A percentile compares a stretch with the other conserved stretches of the same genome.
Evolutionary conservation across 2,113 vertebrate species (phyloP).

Genomic region (Turnix velox): DNA sequence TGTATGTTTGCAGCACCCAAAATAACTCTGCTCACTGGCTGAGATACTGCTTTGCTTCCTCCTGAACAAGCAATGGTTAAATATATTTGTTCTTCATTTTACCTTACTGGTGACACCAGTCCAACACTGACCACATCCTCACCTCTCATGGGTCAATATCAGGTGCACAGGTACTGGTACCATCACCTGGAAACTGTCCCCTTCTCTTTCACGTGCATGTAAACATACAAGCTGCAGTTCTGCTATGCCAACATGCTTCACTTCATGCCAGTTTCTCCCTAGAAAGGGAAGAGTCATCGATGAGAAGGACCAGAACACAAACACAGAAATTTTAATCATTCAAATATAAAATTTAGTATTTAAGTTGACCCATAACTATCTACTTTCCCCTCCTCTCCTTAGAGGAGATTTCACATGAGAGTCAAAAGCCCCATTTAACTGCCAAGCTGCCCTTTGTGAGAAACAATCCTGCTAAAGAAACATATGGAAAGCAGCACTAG

Average conservation of each 20-base stretch:
- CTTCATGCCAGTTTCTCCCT: slow-evolving; percentile 86
- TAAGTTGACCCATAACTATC: neutral
- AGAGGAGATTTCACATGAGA: neutral
- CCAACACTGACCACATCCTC: neutral
- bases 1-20: neutral
- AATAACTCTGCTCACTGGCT: neutral
- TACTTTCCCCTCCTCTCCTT: neutral
- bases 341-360: neutral
- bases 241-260: slow-evolving; percentile 75
- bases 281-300: neutral
- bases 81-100: neutral
- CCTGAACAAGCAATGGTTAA: neutral
- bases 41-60: neutral
- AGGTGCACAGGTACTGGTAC: slow-evolving; percentile 79
- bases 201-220: slow-evolving; percentile 79
- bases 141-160: slow-evolving; percentile 85
- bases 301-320: neutral
- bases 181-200: slow-evolving; percentile 74
- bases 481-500: fast-evolving
- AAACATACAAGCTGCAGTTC: slow-evolving; percentile 86
- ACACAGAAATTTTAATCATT: neutral
- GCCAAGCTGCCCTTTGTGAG: neutral
- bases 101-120: fast-evolving
- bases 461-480: neutral
- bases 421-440: neutral